A percentile compares a stretch with the other conserved stretches of the same genome.
Evolutionary conservation across 1,140 invertebrate species (phyloP).

Genomic region (Pseudachorutes palmiensis): DNA sequence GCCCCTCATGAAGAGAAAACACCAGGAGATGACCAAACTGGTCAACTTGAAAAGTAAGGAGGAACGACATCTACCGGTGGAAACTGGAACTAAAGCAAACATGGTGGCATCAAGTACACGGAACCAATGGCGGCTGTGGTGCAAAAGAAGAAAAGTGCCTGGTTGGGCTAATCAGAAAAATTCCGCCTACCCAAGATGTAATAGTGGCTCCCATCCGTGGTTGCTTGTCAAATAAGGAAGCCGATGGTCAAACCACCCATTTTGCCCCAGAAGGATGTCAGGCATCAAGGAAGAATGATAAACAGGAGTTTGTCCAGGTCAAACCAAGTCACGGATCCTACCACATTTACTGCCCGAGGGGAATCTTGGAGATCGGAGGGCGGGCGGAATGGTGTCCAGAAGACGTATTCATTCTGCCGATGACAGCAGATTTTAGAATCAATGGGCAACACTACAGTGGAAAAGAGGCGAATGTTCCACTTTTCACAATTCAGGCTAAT

Average conservation of each 20-base stretch:
- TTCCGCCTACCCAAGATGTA: not conserved
- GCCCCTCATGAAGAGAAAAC: slow-evolving; percentile 5
- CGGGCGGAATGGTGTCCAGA: not conserved
- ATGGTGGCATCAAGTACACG: slow-evolving; percentile 8
- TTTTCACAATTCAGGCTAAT: slow-evolving; percentile 10
- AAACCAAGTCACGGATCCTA: not conserved
- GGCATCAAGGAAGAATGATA: not conserved
- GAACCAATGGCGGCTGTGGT: not conserved
- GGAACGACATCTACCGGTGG: not conserved
- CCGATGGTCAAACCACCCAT: not conserved
- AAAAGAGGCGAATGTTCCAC: not conserved
- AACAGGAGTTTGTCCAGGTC: slow-evolving; percentile 9
- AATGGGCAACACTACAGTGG: not conserved
- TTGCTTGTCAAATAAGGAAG: not conserved
- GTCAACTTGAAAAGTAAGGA: not conserved
- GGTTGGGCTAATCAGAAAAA: not conserved
- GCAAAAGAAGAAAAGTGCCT: not conserved
- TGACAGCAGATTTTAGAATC: slow-evolving; percentile 1
- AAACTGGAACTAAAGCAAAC: not conserved
- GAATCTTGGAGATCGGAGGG: not conserved
- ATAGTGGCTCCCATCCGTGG: not conserved
- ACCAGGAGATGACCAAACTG: not conserved
- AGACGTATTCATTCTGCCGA: slow-evolving; percentile 10
- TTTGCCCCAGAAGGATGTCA: not conserved
- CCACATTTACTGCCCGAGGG: slow-evolving; percentile 7